Percentiles rank a stretch among this genome's conserved stretches.
Conservation (phyloP, 2,797 vertebrate genomes). For the Aldrovandia affinis region DNA sequence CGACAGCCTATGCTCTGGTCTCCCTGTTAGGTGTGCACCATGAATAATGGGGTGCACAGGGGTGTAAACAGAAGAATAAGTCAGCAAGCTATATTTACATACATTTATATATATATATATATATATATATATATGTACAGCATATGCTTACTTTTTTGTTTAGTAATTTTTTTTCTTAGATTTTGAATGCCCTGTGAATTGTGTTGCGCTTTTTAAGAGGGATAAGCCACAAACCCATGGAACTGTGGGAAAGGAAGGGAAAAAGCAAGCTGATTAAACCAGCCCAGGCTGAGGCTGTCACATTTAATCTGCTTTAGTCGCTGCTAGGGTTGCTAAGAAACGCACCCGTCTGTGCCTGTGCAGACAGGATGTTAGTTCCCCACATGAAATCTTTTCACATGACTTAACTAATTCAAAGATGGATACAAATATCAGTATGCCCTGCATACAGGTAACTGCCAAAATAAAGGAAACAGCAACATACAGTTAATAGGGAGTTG, state of each 20-base stretch:
- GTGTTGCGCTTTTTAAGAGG: background rate
- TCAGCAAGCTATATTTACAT: background rate
- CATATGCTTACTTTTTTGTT: background rate
- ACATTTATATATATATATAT: background rate
- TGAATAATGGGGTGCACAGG: background rate
- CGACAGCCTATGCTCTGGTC: background rate
- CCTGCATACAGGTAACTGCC: too few relatives aligned
- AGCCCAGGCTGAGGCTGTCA: constrained; percentile 21
- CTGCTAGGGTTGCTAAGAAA: constrained; percentile 36
- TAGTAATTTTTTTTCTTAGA: background rate
- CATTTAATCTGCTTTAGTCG: constrained; percentile 28
- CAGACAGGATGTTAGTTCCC: background rate
- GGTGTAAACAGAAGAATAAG: background rate
- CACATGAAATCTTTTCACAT: background rate
- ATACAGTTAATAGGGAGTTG: too few relatives aligned
- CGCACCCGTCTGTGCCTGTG: background rate
- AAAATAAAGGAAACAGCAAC: too few relatives aligned
- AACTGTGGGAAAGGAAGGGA: background rate
- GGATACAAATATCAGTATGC: background rate
- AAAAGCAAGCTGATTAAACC: constrained; percentile 26
- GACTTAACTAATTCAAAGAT: background rate
- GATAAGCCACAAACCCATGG: background rate
- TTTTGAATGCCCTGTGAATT: background rate
- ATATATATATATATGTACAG: background rate
- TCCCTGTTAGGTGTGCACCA: background rate